Base-by-base conservation (phyloP, 2,797 vertebrate species). In the Premnoplex brunnescens region DNA sequence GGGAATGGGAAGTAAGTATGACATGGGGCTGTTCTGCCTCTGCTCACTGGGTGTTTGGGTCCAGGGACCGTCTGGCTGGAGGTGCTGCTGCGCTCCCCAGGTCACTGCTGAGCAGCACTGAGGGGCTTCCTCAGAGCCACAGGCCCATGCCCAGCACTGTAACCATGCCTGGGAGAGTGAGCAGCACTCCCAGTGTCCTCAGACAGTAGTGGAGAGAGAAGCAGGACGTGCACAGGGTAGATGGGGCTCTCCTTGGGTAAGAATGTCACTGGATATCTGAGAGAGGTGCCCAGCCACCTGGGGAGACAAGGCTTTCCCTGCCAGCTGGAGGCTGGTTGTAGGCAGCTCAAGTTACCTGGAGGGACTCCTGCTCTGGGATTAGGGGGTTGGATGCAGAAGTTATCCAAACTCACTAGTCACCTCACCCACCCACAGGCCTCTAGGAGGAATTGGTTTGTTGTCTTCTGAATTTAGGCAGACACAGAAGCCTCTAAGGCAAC, bases 1-100 rank as follows among this genome's bases (percentile, higher is more conserved):
- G 98, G 98, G 93, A 97, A 98, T 77, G 97, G 99, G 98, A 98
- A 99, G 99, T 99, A 95, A 98, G 98, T 92, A 43, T 12, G n/a
- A 6, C 44, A 18, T 0, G 7, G 54, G 77, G 43, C 36, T 87
- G 71, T 52, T 69, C 39, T 88, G 55, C 63, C 37, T 54, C n/a
- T 58, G 64, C 63, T 81, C 48, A 2, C 46, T 41, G 71, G 5
- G 44, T 8, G 36, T 18, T 8, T 34, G 64, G 69, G 39, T 12
- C 16, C 1, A 7, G 68, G 37, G 17, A 15, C 36, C 2, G 0
- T 5, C 54, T 75, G 77, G 26, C 59, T 91, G 23, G 34, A 67
- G 48, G 49, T 30, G 56, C 28, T 80, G 75, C 58, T 77, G 60
- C 22, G 66, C 56, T 71, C 30, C 85, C 37, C 46, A n/a, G 0